Percentiles rank a stretch among this genome's conserved stretches.
These are phyloP conservation scores for Drosophila guanche DNA, from an alignment of 1,140 invertebrate genomes.

Conservation along the genomic window DNA sequence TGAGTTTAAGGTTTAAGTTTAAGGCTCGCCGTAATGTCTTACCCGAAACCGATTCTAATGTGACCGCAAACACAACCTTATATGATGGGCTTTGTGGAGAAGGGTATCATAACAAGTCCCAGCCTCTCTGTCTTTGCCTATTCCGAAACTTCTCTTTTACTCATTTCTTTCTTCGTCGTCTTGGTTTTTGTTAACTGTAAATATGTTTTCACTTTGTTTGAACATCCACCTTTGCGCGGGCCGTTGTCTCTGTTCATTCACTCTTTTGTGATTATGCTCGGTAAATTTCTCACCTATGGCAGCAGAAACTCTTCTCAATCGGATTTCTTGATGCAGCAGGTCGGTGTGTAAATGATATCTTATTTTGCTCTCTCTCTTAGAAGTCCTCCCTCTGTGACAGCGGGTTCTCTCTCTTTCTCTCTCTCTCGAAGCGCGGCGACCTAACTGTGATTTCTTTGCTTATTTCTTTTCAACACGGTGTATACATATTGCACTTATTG, in stretches of 20 bases:
- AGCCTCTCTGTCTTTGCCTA: not conserved
- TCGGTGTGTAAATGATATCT: conserved; percentile 40
- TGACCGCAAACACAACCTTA: no score
- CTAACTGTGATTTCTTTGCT: conserved; percentile 43
- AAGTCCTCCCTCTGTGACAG: conserved; percentile 17
- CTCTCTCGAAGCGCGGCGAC: conserved; percentile 7
- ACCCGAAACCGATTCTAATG: no score
- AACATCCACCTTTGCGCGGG: conserved; percentile 59
- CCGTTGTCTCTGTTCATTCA: conserved; percentile 68
- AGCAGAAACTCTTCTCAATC: conserved; percentile 51
- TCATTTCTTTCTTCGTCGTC: conserved; percentile 32
- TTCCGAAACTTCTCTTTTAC: conserved; percentile 8
- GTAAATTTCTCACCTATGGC: conserved; percentile 57
- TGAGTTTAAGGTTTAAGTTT: not conserved
- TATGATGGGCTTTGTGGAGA: not conserved
- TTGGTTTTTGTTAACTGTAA: conserved; percentile 69
- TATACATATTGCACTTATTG: conserved; percentile 70
- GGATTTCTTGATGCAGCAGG: conserved; percentile 49
- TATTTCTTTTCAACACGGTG: conserved; percentile 52
- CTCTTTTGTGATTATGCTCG: conserved; percentile 46
- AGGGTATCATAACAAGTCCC: conserved; percentile 36
- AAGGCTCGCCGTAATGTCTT: no score
- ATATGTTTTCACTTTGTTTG: conserved; percentile 82
- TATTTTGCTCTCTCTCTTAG: conserved; percentile 31
- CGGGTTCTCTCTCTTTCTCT: conserved; percentile 12